phyloP scores from a whole-genome alignment of 2,113 vertebrate species.

The Oreotrochilus melanogaster region DNA sequence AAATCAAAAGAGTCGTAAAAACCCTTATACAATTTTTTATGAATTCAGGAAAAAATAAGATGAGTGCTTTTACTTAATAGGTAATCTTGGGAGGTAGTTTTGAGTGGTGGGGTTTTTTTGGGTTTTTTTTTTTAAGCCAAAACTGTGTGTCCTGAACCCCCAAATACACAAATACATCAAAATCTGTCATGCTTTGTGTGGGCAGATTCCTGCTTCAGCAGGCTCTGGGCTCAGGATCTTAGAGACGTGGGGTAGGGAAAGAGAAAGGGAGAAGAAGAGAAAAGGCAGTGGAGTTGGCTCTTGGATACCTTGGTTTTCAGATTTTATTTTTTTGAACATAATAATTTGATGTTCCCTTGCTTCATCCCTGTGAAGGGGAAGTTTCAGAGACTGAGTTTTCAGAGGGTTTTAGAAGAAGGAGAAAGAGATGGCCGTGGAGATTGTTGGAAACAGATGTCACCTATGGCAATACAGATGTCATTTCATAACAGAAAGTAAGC shows the following conservation, averaged over 20 bases:
- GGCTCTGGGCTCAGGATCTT: neutral
- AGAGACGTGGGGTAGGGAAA: fast-evolving
- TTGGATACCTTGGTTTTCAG: neutral
- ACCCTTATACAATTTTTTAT: neutral
- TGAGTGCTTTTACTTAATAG: neutral
- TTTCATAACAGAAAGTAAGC: neutral
- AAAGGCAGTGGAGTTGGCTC: neutral
- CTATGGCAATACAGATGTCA: neutral
- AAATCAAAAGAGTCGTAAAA: slow-evolving; percentile 7
- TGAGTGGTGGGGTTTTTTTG: neutral
- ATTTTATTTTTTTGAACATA: neutral
- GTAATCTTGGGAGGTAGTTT: neutral
- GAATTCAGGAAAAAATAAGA: slow-evolving; percentile 8
- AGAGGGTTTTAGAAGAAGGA: neutral
- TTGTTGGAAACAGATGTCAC: neutral
- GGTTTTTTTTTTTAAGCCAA: neutral
- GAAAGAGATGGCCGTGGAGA: neutral
- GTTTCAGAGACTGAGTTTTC: neutral
- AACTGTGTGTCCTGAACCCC: neutral
- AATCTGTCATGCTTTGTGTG: neutral
- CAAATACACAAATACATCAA: neutral
- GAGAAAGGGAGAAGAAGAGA: neutral
- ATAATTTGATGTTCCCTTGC: neutral
- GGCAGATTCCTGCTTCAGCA: neutral
- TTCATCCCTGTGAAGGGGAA: neutral